Evolutionary conservation across 1,140 invertebrate genomes (phyloP), one percentile per base, ranked within the genome.

Genomic region (Drosophila jambulina): DNA sequence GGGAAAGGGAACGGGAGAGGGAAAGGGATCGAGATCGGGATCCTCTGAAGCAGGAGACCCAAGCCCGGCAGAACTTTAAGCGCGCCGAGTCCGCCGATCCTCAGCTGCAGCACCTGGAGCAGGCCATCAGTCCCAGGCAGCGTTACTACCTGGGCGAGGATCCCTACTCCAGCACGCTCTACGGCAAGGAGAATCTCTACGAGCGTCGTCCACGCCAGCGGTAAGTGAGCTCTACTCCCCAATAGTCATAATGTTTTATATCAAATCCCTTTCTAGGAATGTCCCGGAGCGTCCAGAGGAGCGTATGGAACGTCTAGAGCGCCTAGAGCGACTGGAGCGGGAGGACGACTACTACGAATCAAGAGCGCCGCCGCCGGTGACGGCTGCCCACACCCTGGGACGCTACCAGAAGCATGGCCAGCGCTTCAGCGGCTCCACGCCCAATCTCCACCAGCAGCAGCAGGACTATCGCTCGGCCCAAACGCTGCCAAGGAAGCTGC

Each of bases 81-180:
- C 75, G 79, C 2, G 83, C 62, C 56, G 82, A 85, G 48, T 80
- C 87, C 9, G 83, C 79, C 2, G 84, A 91, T 61, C 78, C 82
- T 1, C 78, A 86, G 45, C 46, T 77, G 23, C 74, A 77, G 51
- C 56, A 72, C 21, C 48, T 48, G 58, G 79, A 91, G 36, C 68
- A 93, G 21, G 93, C 94, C 5, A 90, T 92, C 2, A 93, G 93
- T 69, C 95, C 95, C 0, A 93, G 95, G 45, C 96, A 96, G 82
- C 95, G 95, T 61, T 97, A 97, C 92, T 97, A 97, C 90, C 94
- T 97, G 40, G 96, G 96, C 13, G 96, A 97, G 93, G 96, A 97
- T 94, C 96, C 96, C 6, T 97, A 96, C 91, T 95, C 95, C 32
- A 96, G 96, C 61, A 96, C 95, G 86, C 96, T 97, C 79, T 97